phyloP scores from a whole-genome alignment of 2,797 vertebrate species.

The Coccyzus lansbergi region DNA sequence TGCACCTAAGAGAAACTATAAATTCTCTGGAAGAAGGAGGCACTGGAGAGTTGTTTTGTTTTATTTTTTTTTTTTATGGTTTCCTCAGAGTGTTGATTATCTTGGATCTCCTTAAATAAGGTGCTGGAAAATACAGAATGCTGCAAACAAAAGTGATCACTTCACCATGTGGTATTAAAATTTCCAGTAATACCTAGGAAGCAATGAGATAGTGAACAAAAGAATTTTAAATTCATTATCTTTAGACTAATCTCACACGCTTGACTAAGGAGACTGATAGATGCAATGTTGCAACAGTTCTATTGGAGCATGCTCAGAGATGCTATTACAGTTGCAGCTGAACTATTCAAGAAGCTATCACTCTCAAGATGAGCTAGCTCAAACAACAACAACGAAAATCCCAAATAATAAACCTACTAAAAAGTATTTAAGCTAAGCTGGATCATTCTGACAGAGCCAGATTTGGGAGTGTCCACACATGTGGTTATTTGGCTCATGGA shows the following conservation, averaged over 20 bases:
- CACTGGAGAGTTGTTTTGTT: neutral
- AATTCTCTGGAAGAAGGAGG: neutral
- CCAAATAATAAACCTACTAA: conserved; percentile 41
- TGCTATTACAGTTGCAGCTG: conserved; percentile 36
- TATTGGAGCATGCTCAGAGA: conserved; percentile 7
- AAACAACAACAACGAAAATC: neutral
- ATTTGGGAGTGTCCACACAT: conserved; percentile 61
- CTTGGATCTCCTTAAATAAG: neutral
- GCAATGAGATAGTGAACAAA: neutral
- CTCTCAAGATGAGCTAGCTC: conserved; percentile 13
- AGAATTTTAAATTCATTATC: neutral
- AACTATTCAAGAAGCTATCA: conserved; percentile 35
- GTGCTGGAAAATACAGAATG: neutral
- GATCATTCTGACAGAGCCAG: conserved; percentile 33
- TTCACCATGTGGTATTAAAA: neutral
- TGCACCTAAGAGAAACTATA: neutral
- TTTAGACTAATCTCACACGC: neutral
- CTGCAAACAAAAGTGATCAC: neutral
- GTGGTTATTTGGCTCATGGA: conserved; percentile 57
- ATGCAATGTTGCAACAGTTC: neutral
- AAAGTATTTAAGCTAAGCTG: conserved; percentile 1
- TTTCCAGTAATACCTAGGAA: neutral
- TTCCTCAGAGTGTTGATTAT: neutral
- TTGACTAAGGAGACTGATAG: neutral
- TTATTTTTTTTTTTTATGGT: neutral